Evolutionary conservation across 2,888 invertebrate genomes (phyloP).

Genomic region (Coenonympha glycerion): DNA sequence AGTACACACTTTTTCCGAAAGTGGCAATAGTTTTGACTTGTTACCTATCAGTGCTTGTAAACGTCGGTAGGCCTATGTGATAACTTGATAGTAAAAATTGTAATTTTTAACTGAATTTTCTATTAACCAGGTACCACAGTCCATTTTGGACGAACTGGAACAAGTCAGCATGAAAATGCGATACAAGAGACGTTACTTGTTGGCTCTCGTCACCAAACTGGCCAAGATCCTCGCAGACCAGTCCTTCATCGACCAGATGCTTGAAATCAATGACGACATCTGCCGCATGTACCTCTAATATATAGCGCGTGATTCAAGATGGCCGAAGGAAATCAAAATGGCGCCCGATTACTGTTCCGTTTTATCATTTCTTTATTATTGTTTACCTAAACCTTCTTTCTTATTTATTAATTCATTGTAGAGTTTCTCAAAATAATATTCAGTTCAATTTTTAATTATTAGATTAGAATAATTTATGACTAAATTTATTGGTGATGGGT

Average conservation of each 20-base stretch:
- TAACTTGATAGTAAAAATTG: no score
- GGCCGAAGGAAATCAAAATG: constrained; percentile 31
- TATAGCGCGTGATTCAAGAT: constrained; percentile 37
- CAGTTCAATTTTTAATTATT: background rate
- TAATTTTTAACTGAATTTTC: background rate
- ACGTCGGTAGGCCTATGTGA: no score
- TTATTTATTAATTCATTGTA: background rate
- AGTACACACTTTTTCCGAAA: no score
- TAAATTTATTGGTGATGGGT: constrained; percentile 9
- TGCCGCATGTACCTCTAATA: constrained; percentile 81
- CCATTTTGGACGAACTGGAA: constrained; percentile 76
- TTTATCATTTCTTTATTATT: background rate
- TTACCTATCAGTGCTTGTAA: no score
- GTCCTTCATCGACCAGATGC: constrained; percentile 83
- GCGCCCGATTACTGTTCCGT: background rate
- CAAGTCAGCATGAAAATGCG: constrained; percentile 85
- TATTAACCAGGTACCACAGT: constrained; percentile 74
- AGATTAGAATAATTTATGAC: background rate
- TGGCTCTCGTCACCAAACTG: constrained; percentile 78
- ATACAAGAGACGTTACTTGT: constrained; percentile 78
- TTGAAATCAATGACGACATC: constrained; percentile 88
- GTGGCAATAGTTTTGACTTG: no score
- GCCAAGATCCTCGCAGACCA: constrained; percentile 82
- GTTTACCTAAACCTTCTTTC: background rate
- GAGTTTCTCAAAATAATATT: background rate